These are phyloP conservation scores for Pterocles burchelli DNA, from an alignment of 2,113 vertebrate species.

Conservation along the genomic window DNA sequence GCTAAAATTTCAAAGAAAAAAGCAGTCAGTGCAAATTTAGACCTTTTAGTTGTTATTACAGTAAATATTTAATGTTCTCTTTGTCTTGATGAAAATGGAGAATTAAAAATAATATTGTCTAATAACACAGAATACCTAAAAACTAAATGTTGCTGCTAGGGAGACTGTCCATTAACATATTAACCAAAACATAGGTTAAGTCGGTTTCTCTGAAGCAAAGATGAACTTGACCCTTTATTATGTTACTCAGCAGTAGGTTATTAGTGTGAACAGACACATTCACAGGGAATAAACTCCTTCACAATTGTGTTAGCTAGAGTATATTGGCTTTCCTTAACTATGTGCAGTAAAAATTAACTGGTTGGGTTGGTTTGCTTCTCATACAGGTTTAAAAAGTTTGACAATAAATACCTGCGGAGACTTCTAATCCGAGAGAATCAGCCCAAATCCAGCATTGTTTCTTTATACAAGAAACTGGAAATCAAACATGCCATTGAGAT, in stretches of 20 bases:
- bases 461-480: slow-evolving; percentile 94
- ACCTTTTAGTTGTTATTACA: slow-evolving; percentile 23
- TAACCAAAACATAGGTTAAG: background rate
- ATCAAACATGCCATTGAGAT: slow-evolving; percentile 94
- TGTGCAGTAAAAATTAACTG: background rate
- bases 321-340: background rate
- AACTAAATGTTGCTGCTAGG: background rate
- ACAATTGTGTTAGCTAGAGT: background rate
- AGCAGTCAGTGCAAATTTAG: background rate
- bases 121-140: background rate
- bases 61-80: slow-evolving; percentile 65
- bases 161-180: background rate
- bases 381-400: slow-evolving; percentile 92
- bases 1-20: slow-evolving; percentile 57
- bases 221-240: background rate
- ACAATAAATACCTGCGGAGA: slow-evolving; percentile 86
- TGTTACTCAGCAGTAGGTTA: background rate
- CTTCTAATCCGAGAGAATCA: slow-evolving; percentile 87
- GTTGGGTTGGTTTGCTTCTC: slow-evolving; percentile 20
- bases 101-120: slow-evolving; percentile 51
- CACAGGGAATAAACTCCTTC: background rate
- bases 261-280: background rate
- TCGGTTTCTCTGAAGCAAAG: background rate
- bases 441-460: slow-evolving; percentile 92
- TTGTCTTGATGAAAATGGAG: background rate